Base-by-base conservation (phyloP, 2,888 invertebrate species). In the Nephrotoma appendiculata region DNA sequence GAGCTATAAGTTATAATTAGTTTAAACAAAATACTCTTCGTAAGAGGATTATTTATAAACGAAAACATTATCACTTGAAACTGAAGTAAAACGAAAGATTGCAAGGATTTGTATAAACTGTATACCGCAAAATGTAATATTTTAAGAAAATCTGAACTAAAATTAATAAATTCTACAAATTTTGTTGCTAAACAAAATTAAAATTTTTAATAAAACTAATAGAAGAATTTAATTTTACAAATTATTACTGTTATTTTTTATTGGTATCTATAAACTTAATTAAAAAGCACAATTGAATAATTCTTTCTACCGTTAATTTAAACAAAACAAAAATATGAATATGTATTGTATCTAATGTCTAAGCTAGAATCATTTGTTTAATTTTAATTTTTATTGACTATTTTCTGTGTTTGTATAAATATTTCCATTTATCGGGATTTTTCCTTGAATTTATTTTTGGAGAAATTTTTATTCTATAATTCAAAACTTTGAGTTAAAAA, bases 51-150 rank as follows among this genome's bases (percentile, higher is more conserved):
- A 31, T 31, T 31, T 31, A 31, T 31, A 31, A 31, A 31, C 31
- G 85, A 88, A 87, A 88, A 88, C 87, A 88, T 88, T 87, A 88
- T 88, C 88, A 87, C 86, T 87, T 87, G 87, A 52, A 87, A 88
- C 87, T 85, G 41, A 83, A 86, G 84, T 86, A 45, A 83, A 86
- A 86, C 86, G 57, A 86, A 86, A 86, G 87, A 87, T 87, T 86
- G 86, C 87, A 87, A 87, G 19, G 19, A 19, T 86, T 87, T 88
- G 88, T 89, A 88, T 89, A 89, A 89, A 88, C 89, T 89, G 89
- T 89, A 88, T 89, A 87, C 89, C 88, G 86, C 71, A 48, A 86
- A 86, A n/a, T 86, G 87, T 87, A 87, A 87, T 87, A 87, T 84
- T 57, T 45, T 44, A 83, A 87, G 19, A 44, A 48, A 86, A 86